Percentiles rank a stretch among this genome's conserved stretches.
These are phyloP conservation scores for Tipula unca DNA, from an alignment of 2,888 invertebrate species.

Conservation along the genomic window DNA sequence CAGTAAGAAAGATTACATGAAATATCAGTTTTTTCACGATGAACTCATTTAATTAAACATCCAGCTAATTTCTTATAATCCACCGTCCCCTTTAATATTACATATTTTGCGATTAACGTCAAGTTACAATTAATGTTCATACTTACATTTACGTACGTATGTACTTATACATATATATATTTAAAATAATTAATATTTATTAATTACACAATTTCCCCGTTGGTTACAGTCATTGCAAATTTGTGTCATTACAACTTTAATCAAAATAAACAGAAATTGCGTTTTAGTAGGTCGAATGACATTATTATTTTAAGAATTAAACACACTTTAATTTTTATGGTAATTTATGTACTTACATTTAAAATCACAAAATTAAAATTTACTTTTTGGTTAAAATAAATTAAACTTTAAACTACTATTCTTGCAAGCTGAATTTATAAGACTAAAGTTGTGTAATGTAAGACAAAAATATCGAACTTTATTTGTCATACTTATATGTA, in stretches of 20 bases:
- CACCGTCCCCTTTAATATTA: too few species aligned
- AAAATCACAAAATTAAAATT: neutral
- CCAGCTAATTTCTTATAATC: too few species aligned
- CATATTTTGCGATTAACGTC: too few species aligned
- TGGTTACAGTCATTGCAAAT: too few species aligned
- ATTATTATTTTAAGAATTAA: too few species aligned
- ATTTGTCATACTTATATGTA: neutral
- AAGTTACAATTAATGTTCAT: neutral
- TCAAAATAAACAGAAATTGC: neutral
- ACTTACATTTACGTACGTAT: neutral
- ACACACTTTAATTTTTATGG: neutral
- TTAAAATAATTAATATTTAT: too few species aligned
- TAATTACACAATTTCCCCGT: too few species aligned
- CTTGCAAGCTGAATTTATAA: neutral
- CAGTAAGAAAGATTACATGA: too few species aligned
- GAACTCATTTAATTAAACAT: neutral
- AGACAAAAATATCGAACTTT: neutral
- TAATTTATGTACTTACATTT: neutral
- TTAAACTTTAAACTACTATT: neutral
- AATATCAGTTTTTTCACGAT: neutral
- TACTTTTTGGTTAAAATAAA: neutral
- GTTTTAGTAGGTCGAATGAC: neutral
- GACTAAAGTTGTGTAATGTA: neutral
- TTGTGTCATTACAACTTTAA: neutral
- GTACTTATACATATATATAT: neutral